These are phyloP conservation scores for Sarcophilus harrisii DNA, from an alignment of 2,797 vertebrate genomes.

Conservation along the genomic window DNA sequence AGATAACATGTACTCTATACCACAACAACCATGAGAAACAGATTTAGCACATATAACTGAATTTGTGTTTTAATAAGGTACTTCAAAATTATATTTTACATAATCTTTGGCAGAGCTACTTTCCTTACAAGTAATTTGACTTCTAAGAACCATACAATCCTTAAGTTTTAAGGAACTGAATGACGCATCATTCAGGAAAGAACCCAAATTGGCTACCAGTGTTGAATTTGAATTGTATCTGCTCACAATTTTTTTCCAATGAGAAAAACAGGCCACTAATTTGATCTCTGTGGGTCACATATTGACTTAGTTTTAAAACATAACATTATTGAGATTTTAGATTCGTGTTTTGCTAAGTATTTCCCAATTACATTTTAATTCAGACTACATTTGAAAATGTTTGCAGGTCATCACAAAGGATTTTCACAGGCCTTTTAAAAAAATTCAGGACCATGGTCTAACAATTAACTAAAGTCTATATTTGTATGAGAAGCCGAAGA, in stretches of 20 bases:
- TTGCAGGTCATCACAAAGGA: background rate
- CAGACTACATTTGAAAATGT: background rate
- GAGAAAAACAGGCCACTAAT: background rate
- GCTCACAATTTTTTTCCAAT: background rate
- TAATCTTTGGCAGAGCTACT: background rate
- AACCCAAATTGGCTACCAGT: background rate
- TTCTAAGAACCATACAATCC: background rate
- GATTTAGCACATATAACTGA: background rate
- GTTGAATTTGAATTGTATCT: background rate
- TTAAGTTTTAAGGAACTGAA: background rate
- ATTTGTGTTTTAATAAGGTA: fast-evolving
- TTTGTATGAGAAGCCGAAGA: background rate
- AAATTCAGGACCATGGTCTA: too few relatives aligned
- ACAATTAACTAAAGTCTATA: background rate
- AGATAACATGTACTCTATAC: background rate
- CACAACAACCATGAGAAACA: background rate
- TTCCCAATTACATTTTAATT: background rate
- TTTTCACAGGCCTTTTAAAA: background rate
- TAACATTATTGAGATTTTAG: background rate
- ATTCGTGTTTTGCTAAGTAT: background rate
- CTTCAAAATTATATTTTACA: too few relatives aligned
- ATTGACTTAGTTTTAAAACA: background rate
- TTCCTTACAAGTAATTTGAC: background rate
- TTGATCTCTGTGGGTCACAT: background rate
- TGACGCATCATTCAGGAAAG: background rate